Percentiles rank a stretch among this genome's conserved stretches.
These are phyloP conservation scores for Tamandua tetradactyla DNA, from an alignment of 2,797 vertebrate genomes.

Conservation along the genomic window DNA sequence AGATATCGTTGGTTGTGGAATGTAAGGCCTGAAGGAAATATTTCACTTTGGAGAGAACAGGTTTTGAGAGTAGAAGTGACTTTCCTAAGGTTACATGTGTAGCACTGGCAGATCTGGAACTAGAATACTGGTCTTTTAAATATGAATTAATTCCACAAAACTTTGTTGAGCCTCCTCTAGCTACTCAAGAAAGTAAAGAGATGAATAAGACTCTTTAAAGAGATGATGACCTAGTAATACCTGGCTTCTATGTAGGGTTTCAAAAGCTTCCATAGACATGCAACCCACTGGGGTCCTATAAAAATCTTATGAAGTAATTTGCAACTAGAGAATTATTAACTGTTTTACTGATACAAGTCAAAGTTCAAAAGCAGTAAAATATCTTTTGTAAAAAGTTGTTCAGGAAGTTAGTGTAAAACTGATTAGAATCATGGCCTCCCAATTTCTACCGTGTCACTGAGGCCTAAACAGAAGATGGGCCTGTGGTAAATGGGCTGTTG, in stretches of 20 bases:
- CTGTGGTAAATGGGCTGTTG: background rate
- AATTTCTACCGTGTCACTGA: background rate
- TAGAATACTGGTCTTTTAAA: background rate
- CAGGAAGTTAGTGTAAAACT: background rate
- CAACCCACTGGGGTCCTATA: background rate
- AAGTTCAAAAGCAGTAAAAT: conserved; percentile 22
- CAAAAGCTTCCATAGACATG: background rate
- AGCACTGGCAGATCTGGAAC: background rate
- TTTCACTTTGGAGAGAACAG: background rate
- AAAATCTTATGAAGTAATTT: background rate
- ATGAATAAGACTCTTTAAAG: background rate
- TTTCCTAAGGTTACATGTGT: background rate
- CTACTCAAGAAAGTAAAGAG: background rate
- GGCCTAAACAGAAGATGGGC: background rate
- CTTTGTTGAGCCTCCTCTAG: background rate
- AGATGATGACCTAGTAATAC: background rate
- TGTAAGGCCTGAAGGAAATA: background rate
- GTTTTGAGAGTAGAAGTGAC: background rate
- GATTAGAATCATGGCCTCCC: background rate
- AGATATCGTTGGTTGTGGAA: background rate
- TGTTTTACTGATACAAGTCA: background rate
- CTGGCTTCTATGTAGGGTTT: background rate
- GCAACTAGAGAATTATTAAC: conserved; percentile 35
- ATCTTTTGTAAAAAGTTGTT: background rate
- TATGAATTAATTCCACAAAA: background rate